These are phyloP conservation scores for Albula glossodonta DNA, from an alignment of 2,113 vertebrate genomes.

Conservation along the genomic window DNA sequence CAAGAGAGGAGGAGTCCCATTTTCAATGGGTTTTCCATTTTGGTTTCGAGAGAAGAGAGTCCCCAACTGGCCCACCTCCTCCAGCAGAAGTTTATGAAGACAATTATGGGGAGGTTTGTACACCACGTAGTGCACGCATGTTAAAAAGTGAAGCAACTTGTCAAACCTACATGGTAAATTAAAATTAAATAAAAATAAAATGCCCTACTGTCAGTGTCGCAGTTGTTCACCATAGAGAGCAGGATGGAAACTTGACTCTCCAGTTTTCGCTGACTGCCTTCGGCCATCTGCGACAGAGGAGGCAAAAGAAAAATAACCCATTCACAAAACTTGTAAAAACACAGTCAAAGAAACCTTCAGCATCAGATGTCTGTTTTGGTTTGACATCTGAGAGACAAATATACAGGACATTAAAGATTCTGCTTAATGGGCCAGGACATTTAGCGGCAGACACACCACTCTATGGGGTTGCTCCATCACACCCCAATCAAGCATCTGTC, in stretches of 20 bases:
- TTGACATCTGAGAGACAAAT: neutral
- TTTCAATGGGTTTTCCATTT: too few relatives aligned
- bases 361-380: neutral
- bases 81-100: too few relatives aligned
- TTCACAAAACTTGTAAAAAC: neutral
- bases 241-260: conserved; percentile 78
- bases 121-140: too few relatives aligned
- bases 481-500: too few relatives aligned
- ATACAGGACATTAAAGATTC: neutral
- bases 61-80: too few relatives aligned
- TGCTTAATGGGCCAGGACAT: neutral
- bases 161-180: too few relatives aligned
- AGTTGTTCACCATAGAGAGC: conserved; percentile 76
- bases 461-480: too few relatives aligned
- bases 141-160: too few relatives aligned
- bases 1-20: too few relatives aligned
- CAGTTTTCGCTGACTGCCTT: conserved; percentile 79
- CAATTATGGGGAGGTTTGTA: too few relatives aligned
- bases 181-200: neutral
- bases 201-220: conserved; percentile 78
- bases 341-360: neutral
- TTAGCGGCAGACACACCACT: neutral
- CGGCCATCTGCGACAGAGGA: conserved; percentile 76
- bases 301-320: neutral
- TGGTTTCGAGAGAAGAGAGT: too few relatives aligned